These are phyloP conservation scores for Chrysocyon brachyurus DNA, from an alignment of 2,797 vertebrate genomes.

Conservation along the genomic window DNA sequence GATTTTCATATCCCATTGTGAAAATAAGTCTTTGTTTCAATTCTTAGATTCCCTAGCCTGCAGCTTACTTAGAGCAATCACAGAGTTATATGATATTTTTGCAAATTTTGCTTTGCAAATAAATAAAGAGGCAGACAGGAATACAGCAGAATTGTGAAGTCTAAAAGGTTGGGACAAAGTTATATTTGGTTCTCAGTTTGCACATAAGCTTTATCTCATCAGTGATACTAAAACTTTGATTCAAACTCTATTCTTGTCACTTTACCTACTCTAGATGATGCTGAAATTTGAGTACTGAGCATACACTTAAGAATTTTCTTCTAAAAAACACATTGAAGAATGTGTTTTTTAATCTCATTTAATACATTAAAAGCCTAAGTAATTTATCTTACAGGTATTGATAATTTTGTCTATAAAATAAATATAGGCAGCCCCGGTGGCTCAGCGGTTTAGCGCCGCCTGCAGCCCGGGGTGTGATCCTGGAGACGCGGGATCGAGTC, in stretches of 20 bases:
- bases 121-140: not conserved
- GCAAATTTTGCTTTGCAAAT: conserved; percentile 1
- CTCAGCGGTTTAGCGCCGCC: too few relatives aligned
- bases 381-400: conserved; percentile 51
- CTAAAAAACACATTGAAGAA: not conserved
- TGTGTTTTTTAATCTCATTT: too few relatives aligned
- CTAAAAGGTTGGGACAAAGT: not conserved
- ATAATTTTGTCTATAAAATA: conserved; percentile 58
- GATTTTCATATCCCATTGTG: not conserved
- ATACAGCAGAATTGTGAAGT: not conserved
- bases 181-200: not conserved
- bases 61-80: conserved; percentile 51
- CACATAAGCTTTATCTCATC: not conserved
- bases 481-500: too few relatives aligned
- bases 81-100: not conserved
- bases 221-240: conserved; percentile 27
- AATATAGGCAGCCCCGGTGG: not conserved
- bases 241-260: not conserved
- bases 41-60: not conserved
- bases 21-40: conserved; percentile 44
- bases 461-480: too few relatives aligned
- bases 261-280: conserved; percentile 50
- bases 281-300: not conserved
- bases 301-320: conserved; percentile 27
- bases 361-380: conserved; percentile 29